Evolutionary conservation across 2,888 invertebrate species (phyloP).

Genomic region (Meta bourneti): DNA sequence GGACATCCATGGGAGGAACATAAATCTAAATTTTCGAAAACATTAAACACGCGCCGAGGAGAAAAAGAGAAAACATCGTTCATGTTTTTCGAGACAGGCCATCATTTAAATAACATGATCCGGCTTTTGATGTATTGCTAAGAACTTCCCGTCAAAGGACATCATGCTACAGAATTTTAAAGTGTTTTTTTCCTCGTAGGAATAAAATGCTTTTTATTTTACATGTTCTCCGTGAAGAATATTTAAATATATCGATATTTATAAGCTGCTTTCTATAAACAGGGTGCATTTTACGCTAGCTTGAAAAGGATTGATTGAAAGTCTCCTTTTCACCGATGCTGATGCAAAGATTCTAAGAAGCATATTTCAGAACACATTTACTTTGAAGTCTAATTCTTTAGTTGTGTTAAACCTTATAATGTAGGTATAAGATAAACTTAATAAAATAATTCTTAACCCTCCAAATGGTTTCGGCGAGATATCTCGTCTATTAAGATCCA

Average conservation of each 20-base stretch:
- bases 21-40: neutral
- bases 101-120: slow-evolving; percentile 19
- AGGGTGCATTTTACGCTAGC: neutral
- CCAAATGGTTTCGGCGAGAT: no score
- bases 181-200: neutral
- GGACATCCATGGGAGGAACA: neutral
- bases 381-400: no score
- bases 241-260: neutral
- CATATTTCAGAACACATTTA: no score
- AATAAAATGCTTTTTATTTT: neutral
- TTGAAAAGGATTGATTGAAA: neutral
- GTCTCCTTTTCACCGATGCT: no score
- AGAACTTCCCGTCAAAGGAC: neutral
- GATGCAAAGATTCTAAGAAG: no score
- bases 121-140: neutral
- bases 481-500: no score
- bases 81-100: neutral
- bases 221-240: neutral
- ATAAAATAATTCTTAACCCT: no score
- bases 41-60: neutral
- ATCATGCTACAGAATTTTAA: neutral
- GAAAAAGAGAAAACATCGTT: neutral
- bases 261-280: neutral
- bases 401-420: no score
- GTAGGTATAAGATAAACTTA: no score